Base-by-base conservation (phyloP, 1,140 invertebrate species). In the Paracyclopina nana region DNA sequence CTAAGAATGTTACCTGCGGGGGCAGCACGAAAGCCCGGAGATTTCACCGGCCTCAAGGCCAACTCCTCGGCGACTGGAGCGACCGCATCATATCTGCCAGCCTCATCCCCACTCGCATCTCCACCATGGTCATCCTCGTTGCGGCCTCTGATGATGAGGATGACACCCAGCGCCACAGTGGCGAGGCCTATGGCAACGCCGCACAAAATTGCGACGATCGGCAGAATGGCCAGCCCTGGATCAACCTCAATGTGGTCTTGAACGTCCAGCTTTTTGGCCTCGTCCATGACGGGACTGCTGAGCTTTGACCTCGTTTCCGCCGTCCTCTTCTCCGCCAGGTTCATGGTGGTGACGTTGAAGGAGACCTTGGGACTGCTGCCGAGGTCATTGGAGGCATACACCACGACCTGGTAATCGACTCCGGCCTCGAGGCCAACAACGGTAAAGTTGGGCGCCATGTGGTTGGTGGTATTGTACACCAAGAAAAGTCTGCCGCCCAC, bases 271-370 rank as follows among this genome's bases (percentile, higher is more conserved):
- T n/a, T 16, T 20, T 38, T 20, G 9, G 34, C 20, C 34, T 38
- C 34, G 9, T n/a, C 34, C 34, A 38, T 20, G 34, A 38, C 34
- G 9, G 34, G 34, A 3, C n/a, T 5, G 5, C n/a, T 2, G n/a
- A 38, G 14, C 20, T 38, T n/a, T 16, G 34, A 38, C n/a, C 34
- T n/a, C 20, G 34, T 38, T 38, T 38, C 34, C 34, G 34, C 34
- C 34, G 34, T 38, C 20, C 34, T 3, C 8, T 38, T 38, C n/a
- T 38, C 34, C 4, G n/a, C 34, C 34, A 38, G 20, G 34, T 5
- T n/a, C 34, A 38, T 38, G 34, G 34, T 38, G 3, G 34, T 16
- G 34, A 20, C 34, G 34, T 38, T 38, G n/a, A 38, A 38, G 14
- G n/a, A 20, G 8, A n/a, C n/a, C n/a, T n/a, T 38, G n/a, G 34